A percentile compares a stretch with the other conserved stretches of the same genome.
These are phyloP conservation scores for Pocillopora verrucosa DNA, from an alignment of 64 coral and sea anemone genomes.

Conservation along the genomic window DNA sequence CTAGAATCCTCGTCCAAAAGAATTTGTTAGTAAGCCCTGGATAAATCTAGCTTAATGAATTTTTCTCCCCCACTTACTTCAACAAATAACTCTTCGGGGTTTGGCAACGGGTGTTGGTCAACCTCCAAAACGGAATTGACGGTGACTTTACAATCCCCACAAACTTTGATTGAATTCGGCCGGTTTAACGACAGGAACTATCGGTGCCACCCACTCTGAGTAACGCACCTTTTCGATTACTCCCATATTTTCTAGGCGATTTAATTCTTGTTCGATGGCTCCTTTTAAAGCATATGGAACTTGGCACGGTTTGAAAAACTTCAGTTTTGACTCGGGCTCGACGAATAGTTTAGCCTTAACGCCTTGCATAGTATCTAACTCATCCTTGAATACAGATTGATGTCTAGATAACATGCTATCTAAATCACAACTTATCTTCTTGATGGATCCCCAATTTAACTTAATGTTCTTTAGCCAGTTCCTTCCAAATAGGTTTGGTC, in stretches of 20 bases:
- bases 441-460: slow-evolving; percentile 30
- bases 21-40: background rate
- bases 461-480: slow-evolving; percentile 46
- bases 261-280: no score
- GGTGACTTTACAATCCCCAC: slow-evolving; percentile 54
- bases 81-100: background rate
- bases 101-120: slow-evolving; percentile 33
- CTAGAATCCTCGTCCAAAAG: background rate
- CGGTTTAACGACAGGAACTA: slow-evolving; percentile 33
- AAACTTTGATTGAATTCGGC: slow-evolving; percentile 25
- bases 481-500: slow-evolving; percentile 39
- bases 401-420: slow-evolving; percentile 52
- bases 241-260: no score
- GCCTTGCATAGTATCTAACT: slow-evolving; percentile 47
- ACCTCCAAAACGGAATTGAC: slow-evolving; percentile 35
- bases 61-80: no score
- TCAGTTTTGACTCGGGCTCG: no score
- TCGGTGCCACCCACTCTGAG: slow-evolving; percentile 45
- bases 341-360: no score
- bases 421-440: slow-evolving; percentile 39
- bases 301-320: no score
- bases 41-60: background rate
- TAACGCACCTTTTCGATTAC: background rate
- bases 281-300: no score
- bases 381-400: slow-evolving; percentile 60